These are phyloP conservation scores for Tetrao urogallus DNA, from an alignment of 2,113 vertebrate genomes.

Conservation along the genomic window DNA sequence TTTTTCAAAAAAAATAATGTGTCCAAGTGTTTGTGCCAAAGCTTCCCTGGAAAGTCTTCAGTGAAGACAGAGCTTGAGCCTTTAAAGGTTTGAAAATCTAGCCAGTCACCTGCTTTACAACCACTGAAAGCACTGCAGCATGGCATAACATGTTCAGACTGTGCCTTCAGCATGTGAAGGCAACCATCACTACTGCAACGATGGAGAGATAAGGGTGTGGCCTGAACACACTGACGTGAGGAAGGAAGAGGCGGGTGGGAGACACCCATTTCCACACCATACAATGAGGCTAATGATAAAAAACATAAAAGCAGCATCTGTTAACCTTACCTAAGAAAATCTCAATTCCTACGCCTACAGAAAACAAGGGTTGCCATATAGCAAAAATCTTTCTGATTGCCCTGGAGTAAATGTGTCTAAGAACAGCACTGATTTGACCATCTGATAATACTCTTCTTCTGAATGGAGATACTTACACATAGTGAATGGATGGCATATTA, in stretches of 20 bases:
- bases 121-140: neutral
- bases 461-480: neutral
- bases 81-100: neutral
- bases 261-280: neutral
- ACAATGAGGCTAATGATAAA: neutral
- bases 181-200: rapidly evolving
- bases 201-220: neutral
- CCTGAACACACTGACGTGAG: neutral
- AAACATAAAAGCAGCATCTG: neutral
- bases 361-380: neutral
- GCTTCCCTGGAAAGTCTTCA: neutral
- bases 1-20: neutral
- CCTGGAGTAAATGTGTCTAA: neutral
- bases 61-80: neutral
- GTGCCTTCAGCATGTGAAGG: rapidly evolving
- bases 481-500: neutral
- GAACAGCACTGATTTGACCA: neutral
- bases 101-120: neutral
- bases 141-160: neutral
- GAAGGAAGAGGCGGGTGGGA: neutral
- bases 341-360: neutral
- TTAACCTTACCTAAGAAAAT: neutral
- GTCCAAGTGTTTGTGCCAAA: neutral
- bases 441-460: neutral
- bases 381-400: neutral